These are phyloP conservation scores for Lasioglossum malachurum DNA, from an alignment of 2,888 invertebrate genomes.

Conservation along the genomic window DNA sequence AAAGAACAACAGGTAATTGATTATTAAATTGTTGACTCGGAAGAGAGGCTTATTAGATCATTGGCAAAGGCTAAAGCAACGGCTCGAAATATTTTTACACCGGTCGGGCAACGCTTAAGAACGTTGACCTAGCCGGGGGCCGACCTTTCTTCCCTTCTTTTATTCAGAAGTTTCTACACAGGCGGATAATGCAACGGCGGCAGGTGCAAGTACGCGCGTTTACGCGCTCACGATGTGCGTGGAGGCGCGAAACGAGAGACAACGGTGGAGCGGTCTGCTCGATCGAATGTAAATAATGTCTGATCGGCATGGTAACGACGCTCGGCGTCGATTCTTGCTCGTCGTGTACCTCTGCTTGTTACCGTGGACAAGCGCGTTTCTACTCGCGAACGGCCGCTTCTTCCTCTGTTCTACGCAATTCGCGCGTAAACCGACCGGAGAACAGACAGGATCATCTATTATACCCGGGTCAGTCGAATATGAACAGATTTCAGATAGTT, in stretches of 20 bases:
- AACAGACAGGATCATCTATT: not conserved
- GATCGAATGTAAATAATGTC: slow-evolving; percentile 72
- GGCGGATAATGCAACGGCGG: slow-evolving; percentile 58
- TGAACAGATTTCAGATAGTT: not conserved
- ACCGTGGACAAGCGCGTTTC: slow-evolving; percentile 25
- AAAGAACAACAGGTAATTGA: slow-evolving; percentile 25
- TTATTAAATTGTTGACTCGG: slow-evolving; percentile 26
- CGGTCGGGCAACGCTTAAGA: slow-evolving; percentile 35
- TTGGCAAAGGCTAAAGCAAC: slow-evolving; percentile 9
- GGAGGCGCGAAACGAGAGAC: slow-evolving; percentile 69
- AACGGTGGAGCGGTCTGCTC: slow-evolving; percentile 64
- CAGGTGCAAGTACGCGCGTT: slow-evolving; percentile 57
- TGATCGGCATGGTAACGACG: slow-evolving; percentile 59
- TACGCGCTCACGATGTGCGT: slow-evolving; percentile 68
- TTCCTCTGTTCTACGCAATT: slow-evolving; percentile 21
- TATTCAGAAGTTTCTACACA: slow-evolving; percentile 54
- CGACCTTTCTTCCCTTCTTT: slow-evolving; percentile 62
- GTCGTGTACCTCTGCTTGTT: slow-evolving; percentile 40
- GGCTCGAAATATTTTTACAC: slow-evolving; percentile 47
- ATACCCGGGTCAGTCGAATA: not conserved
- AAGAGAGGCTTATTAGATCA: slow-evolving; percentile 32
- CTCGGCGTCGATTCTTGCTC: slow-evolving; percentile 39
- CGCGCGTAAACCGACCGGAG: slow-evolving; percentile 34
- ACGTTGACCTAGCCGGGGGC: slow-evolving; percentile 61
- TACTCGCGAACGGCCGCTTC: slow-evolving; percentile 1